These are phyloP conservation scores for Eublepharis macularius DNA, from an alignment of 2,113 vertebrate species.

Conservation along the genomic window DNA sequence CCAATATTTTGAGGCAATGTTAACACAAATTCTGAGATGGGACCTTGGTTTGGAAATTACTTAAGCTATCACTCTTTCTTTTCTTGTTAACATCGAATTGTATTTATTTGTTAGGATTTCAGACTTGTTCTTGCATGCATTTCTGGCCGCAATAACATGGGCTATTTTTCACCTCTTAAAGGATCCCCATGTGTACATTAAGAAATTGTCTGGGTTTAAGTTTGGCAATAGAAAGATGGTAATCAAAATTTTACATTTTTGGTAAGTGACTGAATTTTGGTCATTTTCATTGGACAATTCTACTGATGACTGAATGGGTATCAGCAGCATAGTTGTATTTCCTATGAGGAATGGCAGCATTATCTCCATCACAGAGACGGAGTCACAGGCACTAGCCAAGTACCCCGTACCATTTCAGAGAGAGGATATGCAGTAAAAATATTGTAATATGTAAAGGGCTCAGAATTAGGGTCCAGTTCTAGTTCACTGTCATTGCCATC, in stretches of 20 bases:
- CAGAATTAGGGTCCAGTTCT: too few species aligned
- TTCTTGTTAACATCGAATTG: neutral
- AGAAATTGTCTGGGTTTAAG: neutral
- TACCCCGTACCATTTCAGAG: neutral
- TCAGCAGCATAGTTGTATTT: neutral
- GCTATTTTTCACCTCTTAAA: neutral
- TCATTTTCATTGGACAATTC: too few species aligned
- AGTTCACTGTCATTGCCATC: too few species aligned
- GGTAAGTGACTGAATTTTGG: neutral
- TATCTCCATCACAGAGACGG: neutral
- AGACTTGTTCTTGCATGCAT: neutral
- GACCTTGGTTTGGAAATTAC: neutral
- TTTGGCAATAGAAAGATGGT: neutral
- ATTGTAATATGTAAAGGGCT: neutral
- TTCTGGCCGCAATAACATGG: neutral
- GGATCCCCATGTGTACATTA: neutral
- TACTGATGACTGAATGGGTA: neutral
- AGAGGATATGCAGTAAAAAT: neutral
- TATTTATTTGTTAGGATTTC: conserved; percentile 12
- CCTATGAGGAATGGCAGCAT: too few species aligned
- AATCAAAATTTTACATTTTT: too few species aligned
- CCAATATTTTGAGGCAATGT: neutral
- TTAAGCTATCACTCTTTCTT: neutral
- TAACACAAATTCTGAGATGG: neutral
- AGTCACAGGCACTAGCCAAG: neutral